phyloP scores from a whole-genome alignment of 2,113 vertebrate genomes.

The Setophaga coronata region DNA sequence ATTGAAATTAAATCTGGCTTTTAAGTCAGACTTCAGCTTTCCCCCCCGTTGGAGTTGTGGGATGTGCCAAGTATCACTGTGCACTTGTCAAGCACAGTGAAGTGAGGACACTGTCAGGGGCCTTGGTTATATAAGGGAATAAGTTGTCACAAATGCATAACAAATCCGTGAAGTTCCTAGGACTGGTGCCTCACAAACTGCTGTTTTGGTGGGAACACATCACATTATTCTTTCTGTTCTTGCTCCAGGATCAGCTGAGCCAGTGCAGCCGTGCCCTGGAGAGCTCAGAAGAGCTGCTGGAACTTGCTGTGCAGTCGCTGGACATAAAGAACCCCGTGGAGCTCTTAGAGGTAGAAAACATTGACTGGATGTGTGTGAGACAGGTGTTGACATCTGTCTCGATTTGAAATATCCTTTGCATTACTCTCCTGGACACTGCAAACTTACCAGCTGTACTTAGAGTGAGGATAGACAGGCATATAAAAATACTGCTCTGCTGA shows the following conservation, averaged over 20 bases:
- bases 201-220: not conserved
- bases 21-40: not conserved
- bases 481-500: not conserved
- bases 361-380: not conserved
- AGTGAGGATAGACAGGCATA: not conserved
- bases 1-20: not conserved
- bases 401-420: not conserved
- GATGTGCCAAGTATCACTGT: not conserved
- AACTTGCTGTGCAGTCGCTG: constrained; percentile 84
- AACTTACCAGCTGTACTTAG: not conserved
- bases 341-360: constrained; percentile 83
- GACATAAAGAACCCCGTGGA: constrained; percentile 82
- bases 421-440: not conserved
- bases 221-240: not conserved
- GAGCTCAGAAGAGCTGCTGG: constrained; percentile 86
- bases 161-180: not conserved
- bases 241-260: constrained; percentile 80
- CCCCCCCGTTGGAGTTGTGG: not conserved
- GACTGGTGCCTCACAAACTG: not conserved
- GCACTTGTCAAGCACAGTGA: not conserved
- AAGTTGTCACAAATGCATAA: not conserved
- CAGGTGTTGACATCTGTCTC: not conserved
- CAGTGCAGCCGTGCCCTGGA: constrained; percentile 85
- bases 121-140: not conserved
- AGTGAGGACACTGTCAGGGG: not conserved